Evolutionary conservation across 2,797 vertebrate species (phyloP).

Genomic region (Xerus rutilus): DNA sequence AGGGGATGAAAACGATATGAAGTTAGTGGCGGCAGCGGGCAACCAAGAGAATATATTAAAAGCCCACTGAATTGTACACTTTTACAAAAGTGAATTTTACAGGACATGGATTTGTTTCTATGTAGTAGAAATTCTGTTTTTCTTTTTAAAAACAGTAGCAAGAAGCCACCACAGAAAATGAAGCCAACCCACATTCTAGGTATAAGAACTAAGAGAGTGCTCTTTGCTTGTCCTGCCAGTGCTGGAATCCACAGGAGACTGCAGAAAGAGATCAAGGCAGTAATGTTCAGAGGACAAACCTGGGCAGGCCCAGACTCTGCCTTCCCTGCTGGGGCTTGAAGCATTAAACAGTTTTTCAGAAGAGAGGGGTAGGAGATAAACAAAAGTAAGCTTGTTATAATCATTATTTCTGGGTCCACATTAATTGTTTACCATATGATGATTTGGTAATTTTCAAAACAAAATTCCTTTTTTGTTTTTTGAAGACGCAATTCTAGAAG

Average conservation of each 20-base stretch:
- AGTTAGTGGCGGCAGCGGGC: not conserved
- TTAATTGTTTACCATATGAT: not conserved
- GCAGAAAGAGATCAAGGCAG: not conserved
- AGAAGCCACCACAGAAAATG: not conserved
- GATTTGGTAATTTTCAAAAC: conserved; percentile 1
- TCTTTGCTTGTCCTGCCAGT: not conserved
- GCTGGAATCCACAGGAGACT: fast-evolving
- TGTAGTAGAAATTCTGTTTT: not conserved
- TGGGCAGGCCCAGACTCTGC: fast-evolving
- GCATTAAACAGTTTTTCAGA: not conserved
- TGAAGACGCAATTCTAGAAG: not conserved
- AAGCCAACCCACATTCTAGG: not conserved
- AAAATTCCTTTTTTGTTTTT: conserved; percentile 2
- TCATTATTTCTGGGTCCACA: not conserved
- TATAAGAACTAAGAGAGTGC: not conserved
- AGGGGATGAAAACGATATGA: not conserved
- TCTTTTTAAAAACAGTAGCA: not conserved
- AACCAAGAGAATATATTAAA: not conserved
- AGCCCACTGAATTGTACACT: not conserved
- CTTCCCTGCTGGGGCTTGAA: not conserved
- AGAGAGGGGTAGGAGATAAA: not conserved
- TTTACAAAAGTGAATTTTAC: not conserved
- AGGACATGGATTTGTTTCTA: not conserved
- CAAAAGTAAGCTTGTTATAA: not conserved
- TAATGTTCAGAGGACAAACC: not conserved